Base-by-base conservation (phyloP, 2,113 vertebrate species). In the Damaliscus lunatus region DNA sequence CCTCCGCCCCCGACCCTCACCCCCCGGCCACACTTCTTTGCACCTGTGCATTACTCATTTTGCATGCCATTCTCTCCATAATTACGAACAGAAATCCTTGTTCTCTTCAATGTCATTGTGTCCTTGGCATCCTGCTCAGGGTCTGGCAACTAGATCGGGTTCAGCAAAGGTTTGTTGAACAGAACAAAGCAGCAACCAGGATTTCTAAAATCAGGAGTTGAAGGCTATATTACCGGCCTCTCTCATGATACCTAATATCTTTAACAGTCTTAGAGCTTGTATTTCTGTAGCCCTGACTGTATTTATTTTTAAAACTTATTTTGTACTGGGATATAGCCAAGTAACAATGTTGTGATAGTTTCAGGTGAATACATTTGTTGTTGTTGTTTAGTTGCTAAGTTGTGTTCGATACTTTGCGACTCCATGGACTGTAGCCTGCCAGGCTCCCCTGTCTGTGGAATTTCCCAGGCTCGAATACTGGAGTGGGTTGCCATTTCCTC, bases 31-130 rank as follows among this genome's bases (percentile, higher is more conserved):
- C 36, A 6, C 31, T 23, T 25, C 84, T n/a, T 2, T 77, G 90
- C 96, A 94, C 88, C 90, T 96, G 83, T 85, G 92, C 46, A 10
- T 94, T 95, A 82, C 55, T 97, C 88, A 96, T 60, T 71, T 67
- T 19, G 71, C 88, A 52, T 78, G 86, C 64, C 88, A 23, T 95
- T 90, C 94, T 90, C 92, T 62, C 83, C 64, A 13, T 88, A 96
- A 97, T 95, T 97, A 91, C 71, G 60, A 88, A 83, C 94, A 95
- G 96, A 97, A 96, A n/a, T 57, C 40, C 59, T 77, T 83, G 9
- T 80, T 88, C 46, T 93, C 83, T 33, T 96, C 71, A 86, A 23
- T 89, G 55, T 94, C 96, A 46, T 52, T 55, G 71, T 91, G 91
- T 53, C 91, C 86, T 96, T 96, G 94, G 94, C 93, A 40, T 97